Conservation (phyloP, 1,140 invertebrate genomes). For the Drosophila suzukii region DNA sequence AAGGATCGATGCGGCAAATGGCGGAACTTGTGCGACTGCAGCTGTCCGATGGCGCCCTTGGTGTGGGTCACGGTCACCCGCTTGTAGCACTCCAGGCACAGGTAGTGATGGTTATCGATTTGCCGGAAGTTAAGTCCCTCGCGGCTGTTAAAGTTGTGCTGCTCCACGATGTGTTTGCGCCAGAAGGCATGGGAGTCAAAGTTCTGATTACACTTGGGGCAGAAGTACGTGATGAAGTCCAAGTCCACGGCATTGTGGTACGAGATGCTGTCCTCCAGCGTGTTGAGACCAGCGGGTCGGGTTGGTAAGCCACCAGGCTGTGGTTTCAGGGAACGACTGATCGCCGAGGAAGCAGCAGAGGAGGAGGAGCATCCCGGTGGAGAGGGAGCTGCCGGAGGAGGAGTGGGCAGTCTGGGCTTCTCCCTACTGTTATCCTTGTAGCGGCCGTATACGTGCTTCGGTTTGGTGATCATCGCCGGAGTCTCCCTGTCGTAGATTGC, state of each 20-base stretch:
- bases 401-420: constrained; percentile 1
- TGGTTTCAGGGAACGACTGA: constrained; percentile 44
- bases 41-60: constrained; percentile 78
- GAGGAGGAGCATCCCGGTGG: constrained; percentile 17
- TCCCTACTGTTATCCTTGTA: constrained; percentile 37
- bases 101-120: constrained; percentile 76
- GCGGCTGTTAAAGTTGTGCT: constrained; percentile 73
- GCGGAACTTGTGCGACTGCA: constrained; percentile 80
- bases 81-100: constrained; percentile 80
- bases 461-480: constrained; percentile 30
- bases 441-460: constrained; percentile 24
- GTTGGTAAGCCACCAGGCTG: constrained; percentile 48
- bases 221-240: constrained; percentile 76
- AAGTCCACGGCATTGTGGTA: constrained; percentile 80
- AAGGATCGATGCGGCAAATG: constrained; percentile 80
- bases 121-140: constrained; percentile 77
- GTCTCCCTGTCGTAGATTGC: constrained; percentile 63
- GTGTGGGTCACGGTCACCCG: constrained; percentile 80
- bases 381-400: neutral
- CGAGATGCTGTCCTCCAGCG: constrained; percentile 72
- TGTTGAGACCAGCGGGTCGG: constrained; percentile 67
- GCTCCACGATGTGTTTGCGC: constrained; percentile 80
- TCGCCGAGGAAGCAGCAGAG: constrained; percentile 3
- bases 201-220: constrained; percentile 76
- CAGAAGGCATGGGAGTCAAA: constrained; percentile 79